Base-by-base conservation (phyloP, 2,888 invertebrate genomes). In the Anaspis maculata region DNA sequence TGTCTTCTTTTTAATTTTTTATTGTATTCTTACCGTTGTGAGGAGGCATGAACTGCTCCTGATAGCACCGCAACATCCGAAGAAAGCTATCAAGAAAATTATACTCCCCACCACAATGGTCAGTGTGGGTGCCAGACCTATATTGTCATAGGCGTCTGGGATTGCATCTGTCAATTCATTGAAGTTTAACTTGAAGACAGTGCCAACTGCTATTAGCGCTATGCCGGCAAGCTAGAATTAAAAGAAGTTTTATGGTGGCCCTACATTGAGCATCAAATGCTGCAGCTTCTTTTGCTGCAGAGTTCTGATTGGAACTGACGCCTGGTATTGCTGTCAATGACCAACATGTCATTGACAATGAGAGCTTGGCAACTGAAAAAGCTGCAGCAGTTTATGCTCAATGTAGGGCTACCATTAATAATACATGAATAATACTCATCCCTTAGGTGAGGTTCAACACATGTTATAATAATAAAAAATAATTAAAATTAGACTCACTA, bases 31-130 rank as follows among this genome's bases (percentile, higher is more conserved):
- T 26, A 37, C 37, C 5, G 37, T 37, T 3, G 37, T 32, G 3
- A 40, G 24, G 5, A 40, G 31, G 31, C 40, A 40, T 4, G 27
- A 12, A 15, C 40, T 40, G 25, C 22, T 27, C 10, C 24, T 88
- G 34, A 89, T 75, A 10, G 96, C 94, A 19, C 96, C 96, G 54
- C 92, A 95, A 31, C 95, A 96, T 43, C 95, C 96, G 50, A 95
- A 83, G 73, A 94, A 94, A 25, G 94, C 89, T 9, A 95, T 84
- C 32, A 92, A 68, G 64, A 94, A 90, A 52, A 95, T 85, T 40
- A 92, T 73, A 13, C 81, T 69, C 7, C 92, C 92, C 6, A 33
- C 13, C 2, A 70, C 32, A 11, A 40, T 37, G 2, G 40, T 36
- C 11, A 40, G 15, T 30, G 30, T 37, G 1, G 40, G 40, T n/a